Percentiles rank a stretch among this genome's conserved stretches.
Evolutionary conservation across 1,140 invertebrate species (phyloP).

Genomic region (Sitobion miscanthi): DNA sequence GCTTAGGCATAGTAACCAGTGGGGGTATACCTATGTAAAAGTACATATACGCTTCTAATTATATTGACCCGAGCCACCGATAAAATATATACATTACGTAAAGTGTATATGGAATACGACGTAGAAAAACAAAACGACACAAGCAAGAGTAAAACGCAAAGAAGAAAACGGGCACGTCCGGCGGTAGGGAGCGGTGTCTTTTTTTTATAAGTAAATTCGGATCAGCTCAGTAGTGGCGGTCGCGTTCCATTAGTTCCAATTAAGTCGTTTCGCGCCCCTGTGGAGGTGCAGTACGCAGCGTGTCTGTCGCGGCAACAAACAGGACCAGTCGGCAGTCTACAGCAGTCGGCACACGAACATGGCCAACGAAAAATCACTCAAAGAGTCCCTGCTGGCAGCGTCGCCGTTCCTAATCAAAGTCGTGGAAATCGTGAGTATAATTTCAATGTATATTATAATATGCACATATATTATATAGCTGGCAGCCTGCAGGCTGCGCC

Average conservation of each 20-base stretch:
- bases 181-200: neutral
- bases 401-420: conserved; percentile 63
- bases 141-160: neutral
- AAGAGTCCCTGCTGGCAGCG: conserved; percentile 60
- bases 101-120: neutral
- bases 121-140: neutral
- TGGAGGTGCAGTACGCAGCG: neutral
- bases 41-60: neutral
- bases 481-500: too few relatives aligned
- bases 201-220: neutral
- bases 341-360: conserved; percentile 54
- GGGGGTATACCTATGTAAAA: neutral
- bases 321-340: neutral
- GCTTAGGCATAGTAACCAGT: neutral
- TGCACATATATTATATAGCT: too few relatives aligned
- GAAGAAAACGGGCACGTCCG: neutral
- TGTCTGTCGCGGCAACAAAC: neutral
- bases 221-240: neutral
- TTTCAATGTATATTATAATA: neutral
- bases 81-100: neutral
- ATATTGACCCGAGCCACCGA: neutral
- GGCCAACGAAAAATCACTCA: conserved; percentile 62
- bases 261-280: neutral
- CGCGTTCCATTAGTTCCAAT: conserved; percentile 41
- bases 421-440: conserved; percentile 64